These are phyloP conservation scores for Synergus itoensis DNA, from an alignment of 2,888 invertebrate species.

Conservation along the genomic window DNA sequence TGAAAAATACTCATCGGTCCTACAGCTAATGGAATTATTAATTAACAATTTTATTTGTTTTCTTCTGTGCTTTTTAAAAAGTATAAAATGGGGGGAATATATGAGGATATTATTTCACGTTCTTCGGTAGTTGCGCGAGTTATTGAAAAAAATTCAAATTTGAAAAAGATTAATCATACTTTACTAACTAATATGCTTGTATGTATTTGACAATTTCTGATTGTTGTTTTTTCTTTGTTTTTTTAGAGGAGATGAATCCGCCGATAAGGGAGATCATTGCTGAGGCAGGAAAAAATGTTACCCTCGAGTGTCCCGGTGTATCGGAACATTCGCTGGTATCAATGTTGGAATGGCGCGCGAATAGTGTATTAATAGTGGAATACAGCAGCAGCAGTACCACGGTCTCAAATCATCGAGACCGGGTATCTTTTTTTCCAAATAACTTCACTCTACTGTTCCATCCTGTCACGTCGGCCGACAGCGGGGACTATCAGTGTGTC, in stretches of 20 bases:
- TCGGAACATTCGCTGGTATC: conserved; percentile 84
- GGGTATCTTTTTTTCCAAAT: conserved; percentile 81
- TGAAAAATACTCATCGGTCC: too few species aligned
- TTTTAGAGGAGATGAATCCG: conserved; percentile 82
- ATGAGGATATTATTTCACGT: too few species aligned
- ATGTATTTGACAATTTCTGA: conserved; percentile 32
- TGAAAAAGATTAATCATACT: background rate
- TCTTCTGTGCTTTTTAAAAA: background rate
- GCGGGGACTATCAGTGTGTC: conserved; percentile 84
- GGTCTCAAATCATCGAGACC: conserved; percentile 79
- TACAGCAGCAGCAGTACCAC: conserved; percentile 80
- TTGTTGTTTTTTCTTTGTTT: conserved; percentile 44
- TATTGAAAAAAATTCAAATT: background rate
- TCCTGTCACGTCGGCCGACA: conserved; percentile 83
- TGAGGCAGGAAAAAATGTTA: conserved; percentile 84
- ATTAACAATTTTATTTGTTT: background rate
- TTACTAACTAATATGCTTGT: too few species aligned
- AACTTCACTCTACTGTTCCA: conserved; percentile 83
- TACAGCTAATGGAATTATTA: background rate
- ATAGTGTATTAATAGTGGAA: conserved; percentile 79
- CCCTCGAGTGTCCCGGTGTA: conserved; percentile 84
- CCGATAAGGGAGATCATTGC: conserved; percentile 81
- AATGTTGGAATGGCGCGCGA: conserved; percentile 82
- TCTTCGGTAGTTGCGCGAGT: background rate
- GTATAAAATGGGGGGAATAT: too few species aligned